Percentiles rank a stretch among this genome's conserved stretches.
These are phyloP conservation scores for Halcyon senegalensis DNA, from an alignment of 2,113 vertebrate genomes.

Conservation along the genomic window DNA sequence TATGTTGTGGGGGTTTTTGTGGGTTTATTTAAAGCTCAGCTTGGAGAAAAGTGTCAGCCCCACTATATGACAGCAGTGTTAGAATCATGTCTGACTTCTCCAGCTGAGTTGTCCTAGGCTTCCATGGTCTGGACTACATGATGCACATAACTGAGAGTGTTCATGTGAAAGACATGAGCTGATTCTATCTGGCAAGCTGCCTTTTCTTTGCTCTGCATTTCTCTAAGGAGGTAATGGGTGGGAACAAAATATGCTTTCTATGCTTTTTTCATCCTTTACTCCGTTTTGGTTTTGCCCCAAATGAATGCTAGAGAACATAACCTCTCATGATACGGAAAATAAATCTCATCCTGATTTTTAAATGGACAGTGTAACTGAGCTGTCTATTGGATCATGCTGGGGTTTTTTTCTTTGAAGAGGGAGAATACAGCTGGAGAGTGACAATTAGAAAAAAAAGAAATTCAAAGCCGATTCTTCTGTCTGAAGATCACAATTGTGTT, in stretches of 20 bases:
- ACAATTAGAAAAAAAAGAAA: not conserved
- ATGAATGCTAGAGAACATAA: not conserved
- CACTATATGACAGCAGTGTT: not conserved
- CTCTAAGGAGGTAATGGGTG: not conserved
- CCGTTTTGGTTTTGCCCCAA: not conserved
- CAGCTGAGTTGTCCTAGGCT: not conserved
- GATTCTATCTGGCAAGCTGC: not conserved
- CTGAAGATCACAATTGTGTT: not conserved
- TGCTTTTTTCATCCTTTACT: not conserved
- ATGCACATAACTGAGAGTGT: not conserved
- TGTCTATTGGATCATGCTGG: not conserved
- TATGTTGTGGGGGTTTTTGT: too few relatives aligned
- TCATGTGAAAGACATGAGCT: not conserved
- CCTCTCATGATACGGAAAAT: not conserved
- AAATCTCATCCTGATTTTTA: not conserved
- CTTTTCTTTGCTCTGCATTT: not conserved
- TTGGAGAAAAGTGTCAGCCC: not conserved
- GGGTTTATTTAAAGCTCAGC: not conserved
- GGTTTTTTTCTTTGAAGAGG: not conserved
- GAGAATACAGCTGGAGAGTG: not conserved
- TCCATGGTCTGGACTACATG: not conserved
- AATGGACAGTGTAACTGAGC: not conserved
- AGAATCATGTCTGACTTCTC: not conserved
- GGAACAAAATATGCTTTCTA: not conserved
- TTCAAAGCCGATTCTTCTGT: not conserved